These are phyloP conservation scores for Hippoglossus stenolepis DNA, from an alignment of 2,113 vertebrate species.

Conservation along the genomic window DNA sequence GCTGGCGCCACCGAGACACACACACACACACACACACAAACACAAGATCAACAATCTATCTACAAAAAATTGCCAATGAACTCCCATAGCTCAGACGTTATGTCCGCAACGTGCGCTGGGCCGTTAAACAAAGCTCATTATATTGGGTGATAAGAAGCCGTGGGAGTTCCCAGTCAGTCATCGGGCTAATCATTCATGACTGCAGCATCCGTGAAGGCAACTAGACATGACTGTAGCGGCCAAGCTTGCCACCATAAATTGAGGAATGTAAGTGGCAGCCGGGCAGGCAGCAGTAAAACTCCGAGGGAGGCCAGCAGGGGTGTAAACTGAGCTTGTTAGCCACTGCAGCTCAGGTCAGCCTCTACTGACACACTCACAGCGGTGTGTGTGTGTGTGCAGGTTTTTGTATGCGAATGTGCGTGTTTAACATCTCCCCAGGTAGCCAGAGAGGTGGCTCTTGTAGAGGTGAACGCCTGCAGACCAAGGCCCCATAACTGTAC, in stretches of 20 bases:
- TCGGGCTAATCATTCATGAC: slow-evolving; percentile 62
- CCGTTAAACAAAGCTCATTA: slow-evolving; percentile 59
- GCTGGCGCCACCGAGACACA: slow-evolving; percentile 83
- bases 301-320: slow-evolving; percentile 71
- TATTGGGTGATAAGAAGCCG: slow-evolving; percentile 49
- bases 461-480: slow-evolving; percentile 54
- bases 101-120: slow-evolving; percentile 10
- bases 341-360: slow-evolving; percentile 59
- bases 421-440: slow-evolving; percentile 60
- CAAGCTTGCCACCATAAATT: slow-evolving; percentile 75
- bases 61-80: slow-evolving; percentile 40
- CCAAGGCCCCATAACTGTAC: slow-evolving; percentile 54
- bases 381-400: slow-evolving; percentile 25
- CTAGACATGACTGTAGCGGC: slow-evolving; percentile 68
- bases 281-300: slow-evolving; percentile 74
- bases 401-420: slow-evolving; percentile 26
- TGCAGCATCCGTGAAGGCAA: slow-evolving; percentile 66
- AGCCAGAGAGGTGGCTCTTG: slow-evolving; percentile 65
- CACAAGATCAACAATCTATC: slow-evolving; percentile 32
- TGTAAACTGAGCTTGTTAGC: slow-evolving; percentile 80
- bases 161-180: slow-evolving; percentile 54
- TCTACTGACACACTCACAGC: slow-evolving; percentile 53
- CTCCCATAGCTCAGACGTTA: slow-evolving; percentile 39
- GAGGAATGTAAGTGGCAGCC: slow-evolving; percentile 78
- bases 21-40: slow-evolving; percentile 37